Evolutionary conservation across 2,797 vertebrate genomes (phyloP), one percentile per base, ranked within the genome.

Genomic region (Acanthopagrus latus): DNA sequence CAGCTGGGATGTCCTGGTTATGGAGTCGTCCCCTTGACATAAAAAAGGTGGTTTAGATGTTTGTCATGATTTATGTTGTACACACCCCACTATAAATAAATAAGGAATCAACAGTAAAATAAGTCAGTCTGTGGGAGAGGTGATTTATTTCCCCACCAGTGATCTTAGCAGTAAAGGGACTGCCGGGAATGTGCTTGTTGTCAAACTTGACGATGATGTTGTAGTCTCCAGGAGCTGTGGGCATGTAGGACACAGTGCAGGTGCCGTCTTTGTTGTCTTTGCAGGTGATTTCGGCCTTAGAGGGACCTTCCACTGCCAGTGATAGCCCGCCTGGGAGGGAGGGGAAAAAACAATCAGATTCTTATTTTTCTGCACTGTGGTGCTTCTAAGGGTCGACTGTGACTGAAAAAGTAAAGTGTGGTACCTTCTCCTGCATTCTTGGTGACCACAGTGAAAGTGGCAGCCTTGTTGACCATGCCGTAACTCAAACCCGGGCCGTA

Each of bases 191-290:
- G 92, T 99, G 97, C 64, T 98, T 98, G 92, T 98, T 97, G 0
- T 99, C 98, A 17, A 99, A 99, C 81, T 97, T 97, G 69, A 99
- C 98, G 0, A 99, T 98, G 90, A 99, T 95, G 93, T 93, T 99
- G 92, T 99, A 99, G 91, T 99, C 98, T 0, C 98, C 98, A 0
- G 97, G 97, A 0, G 97, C 96, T 0, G 97, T 97, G 70, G 98
- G 98, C 75, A 99, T 86, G 92, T 99, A 99, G 84, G 98, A 99
- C 85, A 99, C 98, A 0, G 97, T 97, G 92, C 98, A 99, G 2
- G 98, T 99, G 13, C 98, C 98, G 0, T 99, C 97, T 86, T 99
- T 98, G 90, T 99, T 99, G 86, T 99, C 98, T 81, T 98, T 98
- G 81, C 98, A 99, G 64, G 96, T 98, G 92, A 99, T 99, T 92